Evolutionary conservation across 1,140 invertebrate genomes (phyloP).

Genomic region (Galendromus occidentalis): DNA sequence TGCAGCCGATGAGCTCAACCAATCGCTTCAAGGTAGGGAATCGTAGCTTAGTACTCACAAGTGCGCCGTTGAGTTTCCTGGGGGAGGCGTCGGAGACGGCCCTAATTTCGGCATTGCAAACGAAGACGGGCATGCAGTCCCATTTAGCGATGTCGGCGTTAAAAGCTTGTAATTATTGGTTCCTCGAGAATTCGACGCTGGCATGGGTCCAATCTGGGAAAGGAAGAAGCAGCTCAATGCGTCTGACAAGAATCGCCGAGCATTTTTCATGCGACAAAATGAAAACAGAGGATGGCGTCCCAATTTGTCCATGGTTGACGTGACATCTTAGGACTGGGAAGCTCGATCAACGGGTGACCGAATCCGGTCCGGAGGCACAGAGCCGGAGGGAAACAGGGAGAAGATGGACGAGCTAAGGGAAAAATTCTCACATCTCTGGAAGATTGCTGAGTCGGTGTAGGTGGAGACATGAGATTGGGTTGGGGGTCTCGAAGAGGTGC

Average conservation of each 20-base stretch:
- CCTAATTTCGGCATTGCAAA: constrained; percentile 3
- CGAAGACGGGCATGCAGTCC: neutral
- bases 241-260: neutral
- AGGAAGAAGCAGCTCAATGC: neutral
- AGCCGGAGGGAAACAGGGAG: no score
- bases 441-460: no score
- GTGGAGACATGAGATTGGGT: no score
- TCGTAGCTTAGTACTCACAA: neutral
- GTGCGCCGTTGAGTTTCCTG: neutral
- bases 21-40: neutral
- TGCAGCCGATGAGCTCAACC: neutral
- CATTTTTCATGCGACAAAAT: neutral
- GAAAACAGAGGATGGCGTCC: neutral
- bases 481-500: no score
- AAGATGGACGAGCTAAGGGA: no score
- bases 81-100: neutral
- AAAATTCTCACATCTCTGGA: no score
- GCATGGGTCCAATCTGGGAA: neutral
- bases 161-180: neutral
- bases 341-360: no score
- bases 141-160: neutral
- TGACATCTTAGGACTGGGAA: no score
- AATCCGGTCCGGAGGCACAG: no score
- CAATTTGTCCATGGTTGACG: neutral
- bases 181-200: neutral